phyloP scores from a whole-genome alignment of 2,888 invertebrate genomes.

The Diarsia dahlii region DNA sequence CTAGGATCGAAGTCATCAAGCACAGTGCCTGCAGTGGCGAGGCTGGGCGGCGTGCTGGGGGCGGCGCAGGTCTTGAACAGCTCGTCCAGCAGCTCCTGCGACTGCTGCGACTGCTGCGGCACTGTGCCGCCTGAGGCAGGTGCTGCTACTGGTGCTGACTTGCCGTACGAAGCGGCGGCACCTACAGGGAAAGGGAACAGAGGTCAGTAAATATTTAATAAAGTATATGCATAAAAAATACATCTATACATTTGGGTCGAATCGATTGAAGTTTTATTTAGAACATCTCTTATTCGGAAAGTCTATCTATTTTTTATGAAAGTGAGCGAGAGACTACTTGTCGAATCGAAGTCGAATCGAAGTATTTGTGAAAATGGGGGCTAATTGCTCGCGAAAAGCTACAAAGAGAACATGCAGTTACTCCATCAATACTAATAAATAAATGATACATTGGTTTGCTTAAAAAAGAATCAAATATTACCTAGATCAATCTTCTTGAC shows the following conservation, averaged over 20 bases:
- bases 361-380: no score
- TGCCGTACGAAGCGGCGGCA: conserved; percentile 82
- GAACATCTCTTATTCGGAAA: no score
- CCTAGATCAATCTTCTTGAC: conserved; percentile 91
- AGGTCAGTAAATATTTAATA: no score
- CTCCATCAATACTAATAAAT: no score
- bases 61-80: conserved; percentile 64
- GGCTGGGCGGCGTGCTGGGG: conserved; percentile 13
- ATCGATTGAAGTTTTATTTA: no score
- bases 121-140: not conserved
- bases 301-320: no score
- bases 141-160: conserved; percentile 53
- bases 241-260: no score
- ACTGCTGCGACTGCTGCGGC: not conserved
- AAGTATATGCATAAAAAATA: no score
- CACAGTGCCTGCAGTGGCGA: conserved; percentile 18
- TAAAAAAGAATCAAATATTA: conserved; percentile 50
- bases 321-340: no score
- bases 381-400: no score
- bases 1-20: conserved; percentile 92
- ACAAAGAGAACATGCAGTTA: no score
- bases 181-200: conserved; percentile 67
- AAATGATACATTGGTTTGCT: not conserved
- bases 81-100: conserved; percentile 60
- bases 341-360: no score